Evolutionary conservation across 2,113 vertebrate species (phyloP), one percentile per base, ranked within the genome.

Genomic region (Salvator merianae): DNA sequence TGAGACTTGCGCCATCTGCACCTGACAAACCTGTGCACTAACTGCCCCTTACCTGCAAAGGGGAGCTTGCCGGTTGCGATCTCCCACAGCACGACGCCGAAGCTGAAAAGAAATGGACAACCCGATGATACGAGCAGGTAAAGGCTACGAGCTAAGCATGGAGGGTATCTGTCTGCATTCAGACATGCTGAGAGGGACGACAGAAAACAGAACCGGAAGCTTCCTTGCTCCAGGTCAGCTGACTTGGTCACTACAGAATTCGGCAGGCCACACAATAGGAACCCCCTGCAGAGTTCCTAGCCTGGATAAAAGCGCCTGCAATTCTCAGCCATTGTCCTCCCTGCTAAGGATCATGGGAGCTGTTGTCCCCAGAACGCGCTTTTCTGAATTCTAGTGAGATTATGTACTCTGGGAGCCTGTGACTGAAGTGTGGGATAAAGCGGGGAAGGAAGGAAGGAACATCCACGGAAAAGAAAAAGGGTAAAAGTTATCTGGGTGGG

Each of bases 21-120:
- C 36, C 38, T 72, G n/a, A n/a, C 66, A 36, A 38, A 71, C 69
- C 6, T 14, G 14, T 36, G 22, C 59, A 30, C 26, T 28, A 4
- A 77, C 62, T 1, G 2, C 73, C 32, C 84, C 93, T 94, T 75
- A 97, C 98, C 97, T 94, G 96, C 87, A 91, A 97, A 98, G 0
- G 97, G 98, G 85, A 89, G 92, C 75, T 92, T 93, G 38, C 96
- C 94, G 28, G 97, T 97, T 14, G 93, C 92, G 2, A 98, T 95
- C 93, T 99, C 98, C 96, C 97, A 98, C 90, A 99, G 90, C 74
- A 98, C 97, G 2, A 98, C 96, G 26, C 98, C 98, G 8, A 99
- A 97, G 93, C 98, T 98, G 93, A 78, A 96, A 96, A 30, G 72
- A 92, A 91, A 88, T 4, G 84, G 89, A 69, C 16, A 91, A 85